These are phyloP conservation scores for Prenolepis imparis DNA, from an alignment of 2,888 invertebrate genomes.

Conservation along the genomic window DNA sequence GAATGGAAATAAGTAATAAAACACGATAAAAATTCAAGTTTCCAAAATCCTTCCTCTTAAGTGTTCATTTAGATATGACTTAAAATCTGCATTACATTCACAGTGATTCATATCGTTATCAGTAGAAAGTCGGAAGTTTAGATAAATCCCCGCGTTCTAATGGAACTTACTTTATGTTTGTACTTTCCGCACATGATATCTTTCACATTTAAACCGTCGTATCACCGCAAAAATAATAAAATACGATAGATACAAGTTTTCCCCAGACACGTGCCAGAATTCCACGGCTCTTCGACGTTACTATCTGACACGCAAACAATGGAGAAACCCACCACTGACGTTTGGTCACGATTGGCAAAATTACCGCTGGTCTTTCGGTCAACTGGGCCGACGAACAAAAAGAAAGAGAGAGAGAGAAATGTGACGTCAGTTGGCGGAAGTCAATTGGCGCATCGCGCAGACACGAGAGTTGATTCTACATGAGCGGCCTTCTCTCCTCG, in stretches of 20 bases:
- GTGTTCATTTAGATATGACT: not conserved
- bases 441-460: slow-evolving; percentile 56
- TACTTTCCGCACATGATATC: not conserved
- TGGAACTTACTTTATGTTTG: not conserved
- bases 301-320: not conserved
- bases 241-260: slow-evolving; percentile 38
- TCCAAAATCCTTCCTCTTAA: not conserved
- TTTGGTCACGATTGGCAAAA: slow-evolving; percentile 51
- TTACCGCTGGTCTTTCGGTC: slow-evolving; percentile 37
- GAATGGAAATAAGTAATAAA: not conserved
- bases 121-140: not conserved
- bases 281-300: slow-evolving; percentile 15
- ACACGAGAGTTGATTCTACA: slow-evolving; percentile 40
- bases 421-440: slow-evolving; percentile 71
- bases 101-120: not conserved
- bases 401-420: slow-evolving; percentile 15
- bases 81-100: not conserved
- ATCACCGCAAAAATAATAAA: slow-evolving; percentile 11
- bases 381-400: not conserved
- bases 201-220: slow-evolving; percentile 34
- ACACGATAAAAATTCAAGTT: not conserved
- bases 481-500: slow-evolving; percentile 45
- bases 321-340: slow-evolving; percentile 1
- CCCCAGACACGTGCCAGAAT: not conserved
- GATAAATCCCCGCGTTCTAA: not conserved